phyloP scores from a whole-genome alignment of 2,113 vertebrate species.

The Dromaius novaehollandiae region DNA sequence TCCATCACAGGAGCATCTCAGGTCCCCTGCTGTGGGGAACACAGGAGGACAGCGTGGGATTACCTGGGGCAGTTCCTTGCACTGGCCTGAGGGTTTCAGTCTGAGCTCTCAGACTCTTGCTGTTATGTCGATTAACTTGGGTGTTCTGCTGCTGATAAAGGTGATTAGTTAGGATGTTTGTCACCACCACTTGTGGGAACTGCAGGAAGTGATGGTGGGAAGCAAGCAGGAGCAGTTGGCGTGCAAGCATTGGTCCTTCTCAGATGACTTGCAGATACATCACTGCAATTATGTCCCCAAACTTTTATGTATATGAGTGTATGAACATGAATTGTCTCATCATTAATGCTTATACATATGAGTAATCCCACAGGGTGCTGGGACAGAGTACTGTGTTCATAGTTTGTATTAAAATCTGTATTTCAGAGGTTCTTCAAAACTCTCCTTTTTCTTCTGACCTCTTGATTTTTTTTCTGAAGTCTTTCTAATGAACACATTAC shows the following conservation, averaged over 20 bases:
- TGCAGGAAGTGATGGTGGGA: background rate
- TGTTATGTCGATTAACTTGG: background rate
- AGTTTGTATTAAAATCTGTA: background rate
- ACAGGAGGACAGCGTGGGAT: background rate
- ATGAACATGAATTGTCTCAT: slow-evolving; percentile 47
- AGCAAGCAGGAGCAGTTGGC: background rate
- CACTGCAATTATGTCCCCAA: slow-evolving; percentile 46
- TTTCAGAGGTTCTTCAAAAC: background rate
- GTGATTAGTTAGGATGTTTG: background rate
- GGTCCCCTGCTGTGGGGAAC: background rate
- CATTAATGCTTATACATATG: slow-evolving; percentile 15
- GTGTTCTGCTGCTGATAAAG: background rate
- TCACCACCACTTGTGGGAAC: background rate
- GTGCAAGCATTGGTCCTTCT: background rate
- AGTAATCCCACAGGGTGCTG: slow-evolving; percentile 23
- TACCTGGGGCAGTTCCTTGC: background rate
- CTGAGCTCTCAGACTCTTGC: background rate
- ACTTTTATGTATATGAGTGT: slow-evolving; percentile 37
- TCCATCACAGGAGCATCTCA: background rate
- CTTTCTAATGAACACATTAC: background rate
- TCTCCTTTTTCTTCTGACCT: background rate
- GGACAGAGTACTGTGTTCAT: background rate
- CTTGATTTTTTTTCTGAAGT: background rate
- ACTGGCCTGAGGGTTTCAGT: rapidly evolving
- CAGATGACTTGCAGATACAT: slow-evolving; percentile 33